phyloP scores from a whole-genome alignment of 2,888 invertebrate genomes.

The Volucella bombylans region DNA sequence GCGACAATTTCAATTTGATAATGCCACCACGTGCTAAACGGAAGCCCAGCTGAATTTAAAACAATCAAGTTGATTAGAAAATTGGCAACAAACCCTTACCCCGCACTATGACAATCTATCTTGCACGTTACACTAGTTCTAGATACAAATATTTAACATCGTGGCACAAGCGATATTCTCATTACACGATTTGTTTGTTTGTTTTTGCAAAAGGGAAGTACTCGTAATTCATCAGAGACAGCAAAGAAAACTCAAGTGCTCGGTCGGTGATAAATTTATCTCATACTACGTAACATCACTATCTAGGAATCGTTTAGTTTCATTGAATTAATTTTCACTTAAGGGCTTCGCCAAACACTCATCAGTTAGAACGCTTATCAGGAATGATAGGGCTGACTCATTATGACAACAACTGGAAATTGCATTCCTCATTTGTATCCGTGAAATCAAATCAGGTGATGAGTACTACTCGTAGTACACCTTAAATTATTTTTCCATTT shows the following conservation, averaged over 20 bases:
- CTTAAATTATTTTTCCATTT: not conserved
- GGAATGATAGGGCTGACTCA: not conserved
- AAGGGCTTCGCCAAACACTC: conserved; percentile 7
- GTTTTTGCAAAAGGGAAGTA: conserved; percentile 27
- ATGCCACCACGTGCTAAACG: conserved; percentile 38
- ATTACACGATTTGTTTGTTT: not conserved
- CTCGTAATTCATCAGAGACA: conserved; percentile 36
- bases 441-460: too few species aligned
- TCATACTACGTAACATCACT: conserved; percentile 1
- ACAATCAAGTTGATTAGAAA: conserved; percentile 34
- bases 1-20: not conserved
- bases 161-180: not conserved
- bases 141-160: not conserved
- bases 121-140: conserved; percentile 8
- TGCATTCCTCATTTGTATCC: not conserved
- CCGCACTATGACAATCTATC: conserved; percentile 8
- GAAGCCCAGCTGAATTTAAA: conserved; percentile 38
- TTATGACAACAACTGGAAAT: not conserved
- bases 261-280: not conserved
- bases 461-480: too few species aligned
- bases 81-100: conserved; percentile 27
- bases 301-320: not conserved
- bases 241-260: conserved; percentile 5
- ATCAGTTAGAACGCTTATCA: conserved; percentile 22
- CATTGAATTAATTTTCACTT: conserved; percentile 15